Conservation (phyloP, 2,888 invertebrate genomes). For the Polyploca ridens region DNA sequence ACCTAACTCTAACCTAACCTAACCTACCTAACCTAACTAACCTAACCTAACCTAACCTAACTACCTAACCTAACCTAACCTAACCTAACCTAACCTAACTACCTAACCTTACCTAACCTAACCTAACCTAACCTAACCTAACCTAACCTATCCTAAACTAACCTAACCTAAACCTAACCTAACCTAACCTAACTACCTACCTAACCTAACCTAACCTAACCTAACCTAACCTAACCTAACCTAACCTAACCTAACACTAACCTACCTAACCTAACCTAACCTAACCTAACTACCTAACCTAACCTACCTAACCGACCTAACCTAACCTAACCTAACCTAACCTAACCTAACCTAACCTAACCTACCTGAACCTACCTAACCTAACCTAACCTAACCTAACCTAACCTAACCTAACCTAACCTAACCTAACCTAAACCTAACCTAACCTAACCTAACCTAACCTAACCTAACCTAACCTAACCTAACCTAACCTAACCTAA, state of each 20-base stretch:
- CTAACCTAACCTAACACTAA: slow-evolving; percentile 23
- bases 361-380: too few relatives aligned
- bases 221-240: slow-evolving; percentile 24
- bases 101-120: slow-evolving; percentile 16
- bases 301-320: slow-evolving; percentile 12
- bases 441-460: too few relatives aligned
- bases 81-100: slow-evolving; percentile 16
- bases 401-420: too few relatives aligned
- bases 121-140: slow-evolving; percentile 23
- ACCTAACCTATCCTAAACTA: slow-evolving; percentile 22
- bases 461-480: too few relatives aligned
- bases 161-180: slow-evolving; percentile 23
- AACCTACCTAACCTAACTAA: slow-evolving; percentile 21
- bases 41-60: slow-evolving; percentile 20
- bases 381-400: too few relatives aligned
- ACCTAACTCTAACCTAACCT: slow-evolving; percentile 18
- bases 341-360: too few relatives aligned
- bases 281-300: slow-evolving; percentile 24
- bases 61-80: slow-evolving; percentile 18
- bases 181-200: slow-evolving; percentile 20
- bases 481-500: too few relatives aligned
- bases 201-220: slow-evolving; percentile 23
- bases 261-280: slow-evolving; percentile 24
- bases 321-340: too few relatives aligned
- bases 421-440: too few relatives aligned